Base-by-base conservation (phyloP, 2,888 invertebrate genomes). In the Taenaris catops region DNA sequence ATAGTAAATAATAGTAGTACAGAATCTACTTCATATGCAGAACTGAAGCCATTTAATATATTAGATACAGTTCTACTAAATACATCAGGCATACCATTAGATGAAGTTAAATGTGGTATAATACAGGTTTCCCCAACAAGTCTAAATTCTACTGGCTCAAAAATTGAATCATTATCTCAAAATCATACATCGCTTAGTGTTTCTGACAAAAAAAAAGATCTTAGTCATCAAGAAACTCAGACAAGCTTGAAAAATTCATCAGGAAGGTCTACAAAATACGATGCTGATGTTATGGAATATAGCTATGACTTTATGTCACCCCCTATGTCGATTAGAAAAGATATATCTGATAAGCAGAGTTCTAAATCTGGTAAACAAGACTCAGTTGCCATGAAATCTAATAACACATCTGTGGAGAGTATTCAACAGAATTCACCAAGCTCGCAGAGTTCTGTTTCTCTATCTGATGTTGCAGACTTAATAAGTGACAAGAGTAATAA, bases 381-480 rank as follows among this genome's bases (percentile, higher is more conserved):
- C 8, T 20, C 8, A 17, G 12, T 11, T 9, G 51, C 44, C 25
- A 52, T 56, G 20, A 63, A 58, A 46, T 32, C 36, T 8, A 59
- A 54, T 23, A 56, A 45, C 39, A 49, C 49, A 4, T 55, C 53
- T 2, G 16, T 46, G 32, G 63, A 63, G 34, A 72, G 63, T 46
- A 66, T 61, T 5, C 67, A 60, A 36, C 67, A 68, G 33, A 67
- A 61, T 20, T 80, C 81, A 4, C 61, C 65, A 27, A 74, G 67
- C 25, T 72, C 79, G 10, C 68, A 62, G 25, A 83, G 81, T 45
- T 84, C 86, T 2, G 55, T 83, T 8, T 86, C 86, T 9, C 54
- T 81, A 53, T 84, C 84, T 8, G 84, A 86, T 62, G 79, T 84
- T 29, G 76, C 78, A 14, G 84, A 86, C 54, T 61, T 86, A 33